Conservation (phyloP, 1,140 invertebrate genomes). For the Lepidostoma basale region DNA sequence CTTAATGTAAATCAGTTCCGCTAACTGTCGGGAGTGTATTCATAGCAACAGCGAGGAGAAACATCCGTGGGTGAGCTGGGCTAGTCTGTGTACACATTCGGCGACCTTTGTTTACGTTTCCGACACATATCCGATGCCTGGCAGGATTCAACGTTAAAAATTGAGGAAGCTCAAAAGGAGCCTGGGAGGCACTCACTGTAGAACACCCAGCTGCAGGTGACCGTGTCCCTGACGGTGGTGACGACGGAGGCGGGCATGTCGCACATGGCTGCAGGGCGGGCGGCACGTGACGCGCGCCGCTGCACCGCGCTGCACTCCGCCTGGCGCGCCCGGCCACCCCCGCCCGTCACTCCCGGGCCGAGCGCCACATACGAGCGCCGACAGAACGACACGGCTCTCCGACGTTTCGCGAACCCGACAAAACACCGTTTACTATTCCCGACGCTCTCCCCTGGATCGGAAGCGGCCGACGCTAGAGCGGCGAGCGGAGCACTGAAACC, state of each 20-base stretch:
- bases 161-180: not conserved
- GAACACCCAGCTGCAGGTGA: constrained; percentile 68
- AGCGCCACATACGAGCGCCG: not conserved
- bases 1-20: not conserved
- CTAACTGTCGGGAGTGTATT: not conserved
- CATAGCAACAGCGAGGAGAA: not conserved
- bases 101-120: constrained; percentile 10
- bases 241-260: constrained; percentile 62
- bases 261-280: constrained; percentile 51
- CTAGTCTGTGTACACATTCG: not conserved
- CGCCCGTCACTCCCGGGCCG: not conserved
- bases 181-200: constrained; percentile 59
- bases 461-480: too few relatives aligned
- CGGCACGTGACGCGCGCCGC: constrained; percentile 56
- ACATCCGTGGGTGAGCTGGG: not conserved
- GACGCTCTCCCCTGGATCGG: too few relatives aligned
- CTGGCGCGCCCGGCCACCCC: not conserved
- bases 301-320: not conserved
- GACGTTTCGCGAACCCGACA: not conserved
- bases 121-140: not conserved
- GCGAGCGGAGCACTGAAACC: too few relatives aligned
- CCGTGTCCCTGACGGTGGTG: constrained; percentile 63
- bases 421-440: not conserved
- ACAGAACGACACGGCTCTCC: not conserved
- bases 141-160: too few relatives aligned